Evolutionary conservation across 2,888 invertebrate species (phyloP), one percentile per base, ranked within the genome.

Genomic region (Dicranocentrus wangi): DNA sequence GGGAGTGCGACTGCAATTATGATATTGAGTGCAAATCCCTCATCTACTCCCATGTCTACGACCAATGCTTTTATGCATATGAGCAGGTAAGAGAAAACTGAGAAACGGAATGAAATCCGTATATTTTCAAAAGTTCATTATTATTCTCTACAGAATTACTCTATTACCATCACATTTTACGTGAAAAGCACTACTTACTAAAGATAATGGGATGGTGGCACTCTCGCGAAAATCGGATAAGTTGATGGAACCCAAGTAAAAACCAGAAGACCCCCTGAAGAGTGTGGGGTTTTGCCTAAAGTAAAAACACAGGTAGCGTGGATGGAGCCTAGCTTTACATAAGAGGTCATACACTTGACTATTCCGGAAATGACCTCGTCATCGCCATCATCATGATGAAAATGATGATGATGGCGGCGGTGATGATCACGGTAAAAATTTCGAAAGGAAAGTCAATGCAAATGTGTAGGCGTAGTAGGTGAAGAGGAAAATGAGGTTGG

Each of bases 1-100:
- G 86, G 53, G 85, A 86, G 66, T 86, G 86, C 70, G 86, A 86
- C 72, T 86, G 86, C 69, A 85, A 86, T 77, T 86, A 85, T 68
- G 86, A 86, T 60, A 86, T 86, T 63, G 85, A 86, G 79, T 86
- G 86, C 78, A 83, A 82, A 65, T 84, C 84, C 68, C 84, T 86
- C 72, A 86, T 86, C 69, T 86, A 86, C 78, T 86, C 85, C 1
- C 60, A 81, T 17, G 85, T 85, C n/a, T 86, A 85, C 77, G 81
- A 86, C 28, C 84, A 85, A 47, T 86, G 86, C 81, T 86, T 86
- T 76, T 85, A 77, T 53, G 86, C 86, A n/a, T 86, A 86, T 76
- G 86, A 86, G 21, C 86, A 86, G 85, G 86, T 86, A 84, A 82
- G 69, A 32, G 32, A 32, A 32, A 7, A 32, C n/a, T 32, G 32